Conservation (phyloP, 2,113 vertebrate genomes). For the Aramus guarauna region DNA sequence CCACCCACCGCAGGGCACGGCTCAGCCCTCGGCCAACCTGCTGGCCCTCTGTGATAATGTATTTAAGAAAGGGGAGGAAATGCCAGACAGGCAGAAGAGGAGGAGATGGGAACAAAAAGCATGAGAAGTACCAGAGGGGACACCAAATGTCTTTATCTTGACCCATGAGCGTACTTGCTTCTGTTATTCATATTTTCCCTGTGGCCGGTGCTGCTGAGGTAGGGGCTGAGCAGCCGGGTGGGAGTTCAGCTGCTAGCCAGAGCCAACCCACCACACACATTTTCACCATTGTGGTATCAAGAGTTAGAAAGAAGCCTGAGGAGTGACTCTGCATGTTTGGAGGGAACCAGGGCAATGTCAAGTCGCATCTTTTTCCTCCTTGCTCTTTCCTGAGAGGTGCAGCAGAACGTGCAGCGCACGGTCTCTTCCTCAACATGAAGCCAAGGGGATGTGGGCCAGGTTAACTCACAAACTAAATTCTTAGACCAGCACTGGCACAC, state of each 20-base stretch:
- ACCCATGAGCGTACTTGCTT: background rate
- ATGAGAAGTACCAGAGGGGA: background rate
- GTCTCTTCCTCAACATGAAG: background rate
- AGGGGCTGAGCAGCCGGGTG: background rate
- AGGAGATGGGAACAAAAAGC: background rate
- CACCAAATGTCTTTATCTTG: background rate
- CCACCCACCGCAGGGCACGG: background rate
- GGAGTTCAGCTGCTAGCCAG: background rate
- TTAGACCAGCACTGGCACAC: background rate
- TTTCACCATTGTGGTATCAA: background rate
- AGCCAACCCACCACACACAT: background rate
- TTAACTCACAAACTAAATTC: background rate
- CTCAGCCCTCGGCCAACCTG: background rate
- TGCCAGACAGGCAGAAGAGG: background rate
- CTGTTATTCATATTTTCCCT: background rate
- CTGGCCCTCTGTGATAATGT: background rate
- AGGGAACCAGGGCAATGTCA: background rate
- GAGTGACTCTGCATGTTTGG: background rate
- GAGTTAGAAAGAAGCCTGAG: background rate
- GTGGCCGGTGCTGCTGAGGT: fast-evolving
- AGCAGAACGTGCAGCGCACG: background rate
- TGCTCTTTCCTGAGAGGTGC: background rate
- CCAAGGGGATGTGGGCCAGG: background rate
- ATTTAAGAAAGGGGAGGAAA: background rate
- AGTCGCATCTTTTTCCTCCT: background rate